Evolutionary conservation across 2,888 invertebrate genomes (phyloP).

Genomic region (Vannuccia rotundouncinata): DNA sequence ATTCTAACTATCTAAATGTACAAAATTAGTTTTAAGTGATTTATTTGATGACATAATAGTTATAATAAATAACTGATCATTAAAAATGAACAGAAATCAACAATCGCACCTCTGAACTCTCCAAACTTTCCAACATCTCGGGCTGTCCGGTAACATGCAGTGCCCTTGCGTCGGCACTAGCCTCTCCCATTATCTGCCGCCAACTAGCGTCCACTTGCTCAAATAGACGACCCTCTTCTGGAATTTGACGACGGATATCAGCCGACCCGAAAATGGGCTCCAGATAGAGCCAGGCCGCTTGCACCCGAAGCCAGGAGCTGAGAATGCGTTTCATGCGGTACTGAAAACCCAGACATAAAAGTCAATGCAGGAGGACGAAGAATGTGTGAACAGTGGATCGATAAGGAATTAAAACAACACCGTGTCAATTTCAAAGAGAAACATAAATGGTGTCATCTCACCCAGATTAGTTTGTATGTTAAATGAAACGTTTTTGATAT

Average conservation of each 20-base stretch:
- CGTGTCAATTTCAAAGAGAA: neutral
- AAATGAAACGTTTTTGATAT: too few species aligned
- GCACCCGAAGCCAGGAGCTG: conserved; percentile 64
- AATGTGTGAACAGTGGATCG: neutral
- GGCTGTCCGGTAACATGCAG: conserved; percentile 53
- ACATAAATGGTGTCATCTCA: too few species aligned
- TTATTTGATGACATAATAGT: too few species aligned
- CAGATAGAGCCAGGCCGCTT: conserved; percentile 55
- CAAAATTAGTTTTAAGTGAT: too few species aligned
- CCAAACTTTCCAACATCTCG: conserved; percentile 53
- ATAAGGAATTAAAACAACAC: neutral
- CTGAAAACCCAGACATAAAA: conserved; percentile 52
- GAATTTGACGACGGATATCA: conserved; percentile 55
- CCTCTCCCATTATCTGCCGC: conserved; percentile 52
- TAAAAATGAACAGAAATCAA: too few species aligned
- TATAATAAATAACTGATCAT: too few species aligned
- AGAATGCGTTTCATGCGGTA: conserved; percentile 79
- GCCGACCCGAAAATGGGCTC: conserved; percentile 56
- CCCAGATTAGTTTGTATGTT: too few species aligned
- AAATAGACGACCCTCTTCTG: conserved; percentile 55
- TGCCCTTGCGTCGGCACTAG: conserved; percentile 50
- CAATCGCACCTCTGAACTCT: conserved; percentile 49
- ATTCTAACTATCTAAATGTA: too few species aligned
- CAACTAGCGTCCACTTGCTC: conserved; percentile 54
- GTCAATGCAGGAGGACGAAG: conserved; percentile 47